Base-by-base conservation (phyloP, 2,113 vertebrate genomes). In the Macrotis lagotis region DNA sequence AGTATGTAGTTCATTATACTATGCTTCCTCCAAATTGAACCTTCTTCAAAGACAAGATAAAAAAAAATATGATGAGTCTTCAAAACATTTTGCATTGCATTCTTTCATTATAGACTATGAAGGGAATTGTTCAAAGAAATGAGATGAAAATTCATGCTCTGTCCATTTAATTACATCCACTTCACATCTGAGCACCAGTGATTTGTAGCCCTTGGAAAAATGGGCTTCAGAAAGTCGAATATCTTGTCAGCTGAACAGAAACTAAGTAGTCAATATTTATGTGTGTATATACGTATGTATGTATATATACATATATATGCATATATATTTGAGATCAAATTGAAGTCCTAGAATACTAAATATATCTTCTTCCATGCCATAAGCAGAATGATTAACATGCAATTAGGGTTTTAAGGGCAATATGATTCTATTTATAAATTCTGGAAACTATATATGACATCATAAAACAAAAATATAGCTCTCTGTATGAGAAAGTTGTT, bases 371-470 rank as follows among this genome's bases (percentile, higher is more conserved):
- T 96, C 91, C 91, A 12, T 96, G 88, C 91, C 97, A 96, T 96
- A 90, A 95, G 93, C 93, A 93, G 10, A 90, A 91, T 92, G 74
- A 97, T 48, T 96, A 95, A 98, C 96, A 95, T 90, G 91, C 66
- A 95, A 12, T 6, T 88, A 92, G 94, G 93, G 94, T 88, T 97
- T 94, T 96, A 89, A 89, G 94, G 96, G 95, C 96, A 96, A 95
- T 96, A 74, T 74, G 96, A 96, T 98, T 97, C 95, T 96, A 95
- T 92, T 53, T 91, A 95, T 96, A 94, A 96, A 94, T 94, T 94
- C 95, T 97, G 94, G 94, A 96, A 97, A 97, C 94, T 95, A 96
- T 96, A 96, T 95, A 98, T 97, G 94, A 96, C 96, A 92, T 94
- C 90, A n/a, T 97, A 51, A 90, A 96, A 28, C 96, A 49, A 97